phyloP scores from a whole-genome alignment of 2,888 invertebrate genomes.

The Eurytoma adleriae region DNA sequence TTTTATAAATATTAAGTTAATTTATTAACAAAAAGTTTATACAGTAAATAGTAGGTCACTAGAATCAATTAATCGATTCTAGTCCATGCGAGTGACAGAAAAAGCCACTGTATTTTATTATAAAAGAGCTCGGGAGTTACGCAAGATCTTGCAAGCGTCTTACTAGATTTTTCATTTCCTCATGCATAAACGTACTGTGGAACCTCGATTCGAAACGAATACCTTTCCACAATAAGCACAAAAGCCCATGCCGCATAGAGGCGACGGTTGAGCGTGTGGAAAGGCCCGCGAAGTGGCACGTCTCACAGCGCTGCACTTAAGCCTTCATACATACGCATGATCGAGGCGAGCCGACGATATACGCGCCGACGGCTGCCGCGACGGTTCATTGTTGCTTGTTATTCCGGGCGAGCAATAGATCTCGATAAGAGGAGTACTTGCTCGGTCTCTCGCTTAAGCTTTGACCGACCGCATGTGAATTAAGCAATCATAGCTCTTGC shows the following conservation, averaged over 20 bases:
- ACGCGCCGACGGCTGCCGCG: conserved; percentile 21
- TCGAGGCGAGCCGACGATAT: conserved; percentile 17
- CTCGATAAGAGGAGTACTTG: conserved; percentile 68
- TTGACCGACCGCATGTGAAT: conserved; percentile 68
- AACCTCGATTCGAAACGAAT: too few species aligned
- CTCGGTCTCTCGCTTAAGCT: conserved; percentile 57
- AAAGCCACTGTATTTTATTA: conserved; percentile 7
- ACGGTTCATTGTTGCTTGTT: conserved; percentile 65
- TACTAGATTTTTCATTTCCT: conserved; percentile 20
- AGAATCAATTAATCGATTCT: neutral
- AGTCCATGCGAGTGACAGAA: neutral
- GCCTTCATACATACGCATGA: neutral
- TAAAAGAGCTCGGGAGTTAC: neutral
- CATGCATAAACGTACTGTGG: neutral
- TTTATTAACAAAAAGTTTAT: too few species aligned
- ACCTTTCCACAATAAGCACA: too few species aligned
- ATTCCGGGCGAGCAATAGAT: conserved; percentile 67
- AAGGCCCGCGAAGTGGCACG: neutral
- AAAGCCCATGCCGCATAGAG: too few species aligned
- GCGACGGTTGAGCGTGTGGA: too few species aligned
- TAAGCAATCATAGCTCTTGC: conserved; percentile 68
- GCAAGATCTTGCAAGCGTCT: neutral
- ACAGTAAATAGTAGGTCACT: neutral
- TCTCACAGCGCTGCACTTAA: neutral
- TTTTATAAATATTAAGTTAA: too few species aligned